phyloP scores from a whole-genome alignment of 2,797 vertebrate genomes.

The Myotis vivesi region DNA sequence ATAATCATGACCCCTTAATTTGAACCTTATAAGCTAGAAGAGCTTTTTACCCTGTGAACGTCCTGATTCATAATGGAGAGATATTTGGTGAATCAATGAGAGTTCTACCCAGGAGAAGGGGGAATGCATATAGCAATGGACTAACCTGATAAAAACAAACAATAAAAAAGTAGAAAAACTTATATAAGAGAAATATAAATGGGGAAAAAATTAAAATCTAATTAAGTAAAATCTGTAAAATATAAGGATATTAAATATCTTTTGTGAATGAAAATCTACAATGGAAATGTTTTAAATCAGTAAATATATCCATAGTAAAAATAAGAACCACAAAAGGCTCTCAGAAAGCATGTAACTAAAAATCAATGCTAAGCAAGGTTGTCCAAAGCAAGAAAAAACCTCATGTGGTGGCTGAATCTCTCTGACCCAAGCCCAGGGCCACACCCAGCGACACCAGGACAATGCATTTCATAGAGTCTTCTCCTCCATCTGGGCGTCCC shows the following conservation, averaged over 20 bases:
- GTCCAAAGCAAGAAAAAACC: background rate
- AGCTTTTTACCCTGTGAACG: background rate
- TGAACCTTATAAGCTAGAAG: background rate
- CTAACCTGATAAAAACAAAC: background rate
- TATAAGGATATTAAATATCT: background rate
- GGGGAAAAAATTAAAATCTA: background rate
- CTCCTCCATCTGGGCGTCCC: background rate
- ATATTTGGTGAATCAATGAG: background rate
- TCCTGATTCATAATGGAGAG: background rate
- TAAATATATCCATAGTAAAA: background rate
- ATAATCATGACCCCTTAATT: background rate
- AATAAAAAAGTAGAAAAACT: background rate
- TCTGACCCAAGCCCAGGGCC: background rate
- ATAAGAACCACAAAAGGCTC: background rate
- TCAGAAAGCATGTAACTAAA: background rate
- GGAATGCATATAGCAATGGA: background rate
- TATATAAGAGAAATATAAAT: background rate
- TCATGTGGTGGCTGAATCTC: background rate
- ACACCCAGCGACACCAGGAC: background rate
- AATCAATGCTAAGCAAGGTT: background rate
- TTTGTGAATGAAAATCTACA: background rate
- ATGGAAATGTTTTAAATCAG: background rate
- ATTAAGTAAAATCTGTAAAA: constrained; percentile 8
- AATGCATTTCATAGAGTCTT: background rate
- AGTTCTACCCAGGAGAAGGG: background rate